Evolutionary conservation across 2,888 invertebrate genomes (phyloP), one percentile per base, ranked within the genome.

Genomic region (Lasioglossum oenotherae): DNA sequence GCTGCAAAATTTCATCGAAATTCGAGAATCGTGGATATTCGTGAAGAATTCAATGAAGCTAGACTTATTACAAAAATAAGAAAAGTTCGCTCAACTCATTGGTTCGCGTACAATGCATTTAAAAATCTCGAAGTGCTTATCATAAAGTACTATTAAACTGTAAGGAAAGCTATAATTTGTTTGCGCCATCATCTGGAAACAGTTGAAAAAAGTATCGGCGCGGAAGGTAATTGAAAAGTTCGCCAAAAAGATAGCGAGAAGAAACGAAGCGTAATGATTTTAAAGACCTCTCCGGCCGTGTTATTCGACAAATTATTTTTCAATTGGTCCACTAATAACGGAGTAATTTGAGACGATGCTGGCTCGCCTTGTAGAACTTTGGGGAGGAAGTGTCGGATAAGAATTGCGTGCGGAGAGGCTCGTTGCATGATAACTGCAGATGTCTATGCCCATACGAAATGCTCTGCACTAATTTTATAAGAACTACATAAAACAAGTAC

Each of bases 221-320:
- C 57, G 57, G 14, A 60, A 14, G 60, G 4, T 27, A 60, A 60
- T 60, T 60, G 60, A 27, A 60, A 60, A 60, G 27, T 5, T 27
- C 27, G 27, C 27, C 27, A 27, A 60, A 60, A 60, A 60, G 60
- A 60, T 35, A 5, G 27, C 60, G 27, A 27, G 60, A 14, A 53
- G 53, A 53, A 60, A 49, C 49, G 57, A n/a, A n/a, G 5, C 14
- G n/a, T 60, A 60, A 60, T 60, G 14, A 60, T n/a, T 27, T 60
- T 27, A 27, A 60, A 60, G 27, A 60, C 27, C 60, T 60, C 27
- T 27, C 60, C n/a, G 14, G 14, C 27, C 57, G 14, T 38, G 57
- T 60, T 60, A 60, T 60, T 60, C 60, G 60, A 60, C n/a, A 60
- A 60, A 60, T 60, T 60, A 60, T 60, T 60, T 60, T 27, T 27